Percentiles rank a stretch among this genome's conserved stretches.
Conservation (phyloP, 2,888 invertebrate species). For the Mesochorus sp. region DNA sequence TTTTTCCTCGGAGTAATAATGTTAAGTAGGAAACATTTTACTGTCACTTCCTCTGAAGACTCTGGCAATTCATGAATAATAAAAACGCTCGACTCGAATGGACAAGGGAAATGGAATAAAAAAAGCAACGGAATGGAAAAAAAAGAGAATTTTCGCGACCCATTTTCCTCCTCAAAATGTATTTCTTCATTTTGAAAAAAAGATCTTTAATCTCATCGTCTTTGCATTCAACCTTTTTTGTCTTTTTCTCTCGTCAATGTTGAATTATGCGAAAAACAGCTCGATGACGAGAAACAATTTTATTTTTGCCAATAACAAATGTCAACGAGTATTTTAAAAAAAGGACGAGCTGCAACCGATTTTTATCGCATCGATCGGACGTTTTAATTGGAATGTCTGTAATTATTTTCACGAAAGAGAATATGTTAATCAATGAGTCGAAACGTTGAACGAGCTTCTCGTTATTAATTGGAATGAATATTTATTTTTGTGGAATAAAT, state of each 20-base stretch:
- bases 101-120: background rate
- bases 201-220: too few species aligned
- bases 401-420: background rate
- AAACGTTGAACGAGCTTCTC: background rate
- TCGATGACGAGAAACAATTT: too few species aligned
- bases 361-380: background rate
- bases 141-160: background rate
- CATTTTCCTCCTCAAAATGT: background rate
- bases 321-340: background rate
- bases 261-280: too few species aligned
- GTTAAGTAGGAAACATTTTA: background rate
- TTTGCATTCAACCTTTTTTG: too few species aligned
- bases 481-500: slow-evolving; percentile 3
- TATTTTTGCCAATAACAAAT: too few species aligned
- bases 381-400: background rate
- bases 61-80: background rate
- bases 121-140: background rate
- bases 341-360: background rate
- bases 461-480: slow-evolving; percentile 20
- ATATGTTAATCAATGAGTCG: background rate
- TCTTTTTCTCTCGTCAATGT: too few species aligned
- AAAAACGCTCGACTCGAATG: background rate
- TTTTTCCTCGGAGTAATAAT: background rate
- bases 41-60: background rate
- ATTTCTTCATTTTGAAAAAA: background rate